Evolutionary conservation across 2,888 invertebrate genomes (phyloP).

Genomic region (Ichneumon xanthorius): DNA sequence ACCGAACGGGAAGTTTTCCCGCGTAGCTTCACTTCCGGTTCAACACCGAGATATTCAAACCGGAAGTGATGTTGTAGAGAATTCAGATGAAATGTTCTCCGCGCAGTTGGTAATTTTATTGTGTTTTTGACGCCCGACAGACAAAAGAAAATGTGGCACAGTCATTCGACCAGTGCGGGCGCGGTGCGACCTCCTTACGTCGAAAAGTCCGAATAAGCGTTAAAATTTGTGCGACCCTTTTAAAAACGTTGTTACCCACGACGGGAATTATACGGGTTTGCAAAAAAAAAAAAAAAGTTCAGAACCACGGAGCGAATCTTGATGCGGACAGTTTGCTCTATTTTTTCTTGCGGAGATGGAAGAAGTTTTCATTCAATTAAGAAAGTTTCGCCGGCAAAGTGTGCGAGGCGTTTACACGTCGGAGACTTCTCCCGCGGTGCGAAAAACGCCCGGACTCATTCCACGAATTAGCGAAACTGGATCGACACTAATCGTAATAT

Average conservation of each 20-base stretch:
- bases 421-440: background rate
- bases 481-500: conserved; percentile 10
- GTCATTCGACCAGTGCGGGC: no score
- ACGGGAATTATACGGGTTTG: conserved; percentile 36
- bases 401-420: conserved; percentile 5
- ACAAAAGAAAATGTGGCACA: no score
- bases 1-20: no score
- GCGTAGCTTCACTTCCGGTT: no score
- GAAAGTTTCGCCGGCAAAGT: conserved; percentile 62
- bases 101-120: no score
- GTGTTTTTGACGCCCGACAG: no score
- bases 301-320: conserved; percentile 57
- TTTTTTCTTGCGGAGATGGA: conserved; percentile 60
- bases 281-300: conserved; percentile 46
- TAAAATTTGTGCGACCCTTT: conserved; percentile 19
- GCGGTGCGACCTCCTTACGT: background rate
- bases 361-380: conserved; percentile 71
- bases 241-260: conserved; percentile 10
- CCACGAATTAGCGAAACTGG: conserved; percentile 34
- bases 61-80: no score
- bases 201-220: background rate
- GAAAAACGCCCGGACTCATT: conserved; percentile 2
- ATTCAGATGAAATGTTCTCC: no score
- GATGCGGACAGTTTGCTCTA: conserved; percentile 65
- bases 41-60: no score